Percentiles rank a stretch among this genome's conserved stretches.
Conservation (phyloP, 2,797 vertebrate genomes). For the Paguma larvata region DNA sequence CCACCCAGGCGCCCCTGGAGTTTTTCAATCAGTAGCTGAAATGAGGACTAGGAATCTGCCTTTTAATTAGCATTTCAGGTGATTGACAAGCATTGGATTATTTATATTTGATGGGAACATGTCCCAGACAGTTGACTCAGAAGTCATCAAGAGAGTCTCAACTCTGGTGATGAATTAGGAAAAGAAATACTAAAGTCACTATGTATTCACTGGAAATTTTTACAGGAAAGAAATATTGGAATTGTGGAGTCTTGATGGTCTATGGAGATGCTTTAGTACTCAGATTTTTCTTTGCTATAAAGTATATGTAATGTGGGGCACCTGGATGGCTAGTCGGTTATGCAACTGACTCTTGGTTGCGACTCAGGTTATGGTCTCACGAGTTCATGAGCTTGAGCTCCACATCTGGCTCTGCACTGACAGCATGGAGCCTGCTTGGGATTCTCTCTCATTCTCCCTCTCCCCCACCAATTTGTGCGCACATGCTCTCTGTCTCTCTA, state of each 20-base stretch:
- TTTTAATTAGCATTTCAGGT: slow-evolving; percentile 37
- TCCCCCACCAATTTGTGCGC: too few species aligned
- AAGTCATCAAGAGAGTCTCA: slow-evolving; percentile 30
- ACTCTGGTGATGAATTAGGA: slow-evolving; percentile 29
- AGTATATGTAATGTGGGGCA: not conserved
- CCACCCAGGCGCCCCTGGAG: too few species aligned
- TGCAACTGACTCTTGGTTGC: too few species aligned
- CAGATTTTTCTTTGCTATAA: slow-evolving; percentile 54
- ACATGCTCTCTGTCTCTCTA: too few species aligned
- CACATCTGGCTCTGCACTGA: too few species aligned
- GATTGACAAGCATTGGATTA: slow-evolving; percentile 24
- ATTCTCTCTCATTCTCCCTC: too few species aligned
- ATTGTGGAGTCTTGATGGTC: not conserved
- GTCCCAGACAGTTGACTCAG: slow-evolving; percentile 10
- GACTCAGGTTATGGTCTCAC: too few species aligned
- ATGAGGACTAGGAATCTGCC: not conserved
- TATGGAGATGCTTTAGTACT: slow-evolving; percentile 25
- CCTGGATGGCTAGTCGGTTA: too few species aligned
- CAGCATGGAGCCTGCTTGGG: too few species aligned
- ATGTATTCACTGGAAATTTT: slow-evolving; percentile 27
- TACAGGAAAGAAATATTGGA: slow-evolving; percentile 37
- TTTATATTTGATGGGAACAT: slow-evolving; percentile 56
- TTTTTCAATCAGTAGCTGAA: slow-evolving; percentile 54
- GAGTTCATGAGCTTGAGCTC: too few species aligned
- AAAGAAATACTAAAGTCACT: slow-evolving; percentile 42